Conservation (phyloP, 2,888 invertebrate species). For the Sclerodermus sp. region DNA sequence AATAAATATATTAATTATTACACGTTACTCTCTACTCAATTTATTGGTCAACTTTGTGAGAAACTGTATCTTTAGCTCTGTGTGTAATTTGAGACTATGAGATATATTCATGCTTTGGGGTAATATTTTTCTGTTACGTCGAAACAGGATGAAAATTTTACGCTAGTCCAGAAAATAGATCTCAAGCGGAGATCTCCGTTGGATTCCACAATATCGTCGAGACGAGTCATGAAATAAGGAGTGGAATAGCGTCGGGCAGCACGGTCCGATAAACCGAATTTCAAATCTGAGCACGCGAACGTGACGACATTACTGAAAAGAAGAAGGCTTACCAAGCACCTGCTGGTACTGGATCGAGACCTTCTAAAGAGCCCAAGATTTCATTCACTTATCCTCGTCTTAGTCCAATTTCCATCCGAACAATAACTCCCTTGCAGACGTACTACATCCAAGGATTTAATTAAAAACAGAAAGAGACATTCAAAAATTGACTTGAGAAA, state of each 20-base stretch:
- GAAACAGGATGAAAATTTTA: constrained; percentile 11
- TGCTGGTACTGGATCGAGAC: constrained; percentile 10
- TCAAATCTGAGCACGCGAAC: constrained; percentile 31
- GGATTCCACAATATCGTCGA: too few relatives aligned
- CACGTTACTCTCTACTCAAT: too few relatives aligned
- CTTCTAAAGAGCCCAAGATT: constrained; percentile 19
- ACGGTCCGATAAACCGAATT: constrained; percentile 33
- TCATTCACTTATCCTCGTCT: constrained; percentile 11
- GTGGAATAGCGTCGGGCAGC: constrained; percentile 4
- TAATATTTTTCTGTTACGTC: too few relatives aligned
- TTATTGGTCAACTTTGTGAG: too few relatives aligned
- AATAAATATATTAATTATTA: too few relatives aligned
- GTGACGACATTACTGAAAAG: constrained; percentile 30
- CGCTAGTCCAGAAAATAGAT: constrained; percentile 17
- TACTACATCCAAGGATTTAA: background rate
- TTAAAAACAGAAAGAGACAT: background rate
- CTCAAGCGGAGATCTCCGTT: background rate
- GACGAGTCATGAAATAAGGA: constrained; percentile 2
- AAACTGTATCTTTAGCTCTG: too few relatives aligned
- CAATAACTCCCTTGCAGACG: constrained; percentile 4
- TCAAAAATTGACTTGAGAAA: background rate
- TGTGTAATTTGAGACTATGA: too few relatives aligned
- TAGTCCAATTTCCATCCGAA: constrained; percentile 16
- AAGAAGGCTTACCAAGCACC: constrained; percentile 6
- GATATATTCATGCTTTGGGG: too few relatives aligned